Evolutionary conservation across 2,113 vertebrate species (phyloP), one percentile per base, ranked within the genome.

Genomic region (Heterochromis multidens): DNA sequence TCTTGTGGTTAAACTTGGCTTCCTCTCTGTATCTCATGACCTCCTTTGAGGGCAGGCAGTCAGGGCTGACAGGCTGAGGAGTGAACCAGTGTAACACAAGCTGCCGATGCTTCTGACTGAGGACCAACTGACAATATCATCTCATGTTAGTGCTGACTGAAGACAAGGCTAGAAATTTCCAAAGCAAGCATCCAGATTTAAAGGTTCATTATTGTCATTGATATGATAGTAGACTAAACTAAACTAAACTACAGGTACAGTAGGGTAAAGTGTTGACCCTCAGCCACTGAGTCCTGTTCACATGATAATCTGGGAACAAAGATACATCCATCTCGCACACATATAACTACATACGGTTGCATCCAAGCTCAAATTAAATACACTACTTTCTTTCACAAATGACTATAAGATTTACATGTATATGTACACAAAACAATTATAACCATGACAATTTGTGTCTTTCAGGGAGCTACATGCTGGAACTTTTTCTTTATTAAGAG

Each of bases 21-120:
- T 93, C 85, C 74, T 62, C 82, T 78, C 88, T 40, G 56, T 46
- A 54, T 92, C 93, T 65, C 91, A 91, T 94, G 94, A 95, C 91
- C 74, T 87, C 87, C 83, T 86, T 21, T 83, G 84, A 87, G 84
- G 77, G 78, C 46, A 79, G 70, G 61, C 33, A 5, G 40, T 49
- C 13, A 4, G 27, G 29, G 61, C 29, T 11, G 59, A 52, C 29
- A 49, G 19, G 78, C 40, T 11, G 76, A 49, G 40, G 23, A 84
- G 77, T 29, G 54, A 81, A 80, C 25, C 13, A 31, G 8, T 4
- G 16, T 63, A 74, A 27, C 78, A 62, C 70, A 63, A 60, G 59
- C 60, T 78, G 16, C 59, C 80, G 59, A 82, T 8, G 4, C 19
- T 65, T 62, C 16, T 37, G 31, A 79, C 62, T 5, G 16, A 77